Evolutionary conservation across 2,113 vertebrate species (phyloP), one percentile per base, ranked within the genome.

Genomic region (Hystrix brachyura): DNA sequence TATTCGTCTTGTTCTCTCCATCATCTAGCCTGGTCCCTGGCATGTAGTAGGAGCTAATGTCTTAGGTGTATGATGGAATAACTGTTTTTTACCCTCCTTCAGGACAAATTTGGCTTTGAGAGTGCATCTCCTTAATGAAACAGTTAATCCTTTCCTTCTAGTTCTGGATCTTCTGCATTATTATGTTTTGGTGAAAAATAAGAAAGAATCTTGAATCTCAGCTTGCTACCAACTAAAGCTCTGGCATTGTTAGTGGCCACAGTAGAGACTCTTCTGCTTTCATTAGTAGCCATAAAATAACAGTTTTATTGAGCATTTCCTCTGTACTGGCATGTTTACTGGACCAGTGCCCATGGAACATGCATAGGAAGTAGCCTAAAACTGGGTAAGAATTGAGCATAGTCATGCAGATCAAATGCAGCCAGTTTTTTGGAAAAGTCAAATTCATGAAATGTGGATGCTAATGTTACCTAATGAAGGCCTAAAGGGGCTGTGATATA

Each of bases 71-170:
- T 83, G 87, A 62, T 57, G 51, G 14, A 84, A 74, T 88, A 81
- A 83, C 13, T 78, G 2, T 92, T 84, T 87, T 34, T 11, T 86
- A 87, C n/a, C 34, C 32, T 79, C 51, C 87, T 57, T 90, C 12
- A 65, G 72, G 51, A 29, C 62, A 59, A 71, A 55, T 81, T 71
- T 64, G 48, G 34, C 19, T 60, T 92, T 64, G 55, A 0, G 13
- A 57, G 8, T 48, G 1, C 59, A 57, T 97, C 21, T 87, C 76
- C 57, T 76, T 90, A 57, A 60, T 65, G 51, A 96, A 94, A 90
- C 51, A 25, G 8, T 88, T 69, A n/a, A 32, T 51, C 13, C 12
- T 84, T 27, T 90, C 57, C 29, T 78, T 74, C 62, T 21, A 64
- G 1, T 81, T 21, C 55, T 92, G 62, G 32, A 18, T 53, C 53